Base-by-base conservation (phyloP, 2,888 invertebrate genomes). In the Autographa pulchrina region DNA sequence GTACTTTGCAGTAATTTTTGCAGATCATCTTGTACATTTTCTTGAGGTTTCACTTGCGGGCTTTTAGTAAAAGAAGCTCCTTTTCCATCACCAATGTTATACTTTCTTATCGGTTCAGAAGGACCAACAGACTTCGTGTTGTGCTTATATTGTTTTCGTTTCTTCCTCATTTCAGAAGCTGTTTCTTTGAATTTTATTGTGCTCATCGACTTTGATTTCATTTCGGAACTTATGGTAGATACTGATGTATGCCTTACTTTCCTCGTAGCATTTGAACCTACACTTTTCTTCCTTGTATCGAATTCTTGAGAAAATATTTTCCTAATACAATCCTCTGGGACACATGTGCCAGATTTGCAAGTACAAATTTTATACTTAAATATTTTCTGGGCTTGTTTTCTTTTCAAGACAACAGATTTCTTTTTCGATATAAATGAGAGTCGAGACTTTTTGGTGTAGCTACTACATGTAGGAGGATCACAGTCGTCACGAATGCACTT, bases 181-280 rank as follows among this genome's bases (percentile, higher is more conserved):
- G 43, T 78, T 25, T 56, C 14, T 61, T 65, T 77, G n/a, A 62
- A 18, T 65, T 43, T 67, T 31, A 73, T 78, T 38, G 63, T 72
- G 31, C 82, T 77, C 65, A 81, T 43, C 48, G 77, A 77, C 43
- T 81, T 77, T 25, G 77, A 77, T 59, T 77, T 81, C 1, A 58
- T 61, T 63, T 18, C 43, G 14, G 41, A 31, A 63, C 25, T 68
- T 9, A 43, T 61, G 31, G 74, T 64, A 9, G 74, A 63, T 64
- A 25, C 60, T 7, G 82, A 81, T 43, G 32, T 9, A 2, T 66
- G 35, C 16, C 20, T 65, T 0, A 14, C 32, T 41, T 63, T 65
- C 18, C 18, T 65, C 18, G 14, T 54, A 25, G 25, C 31, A n/a
- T 25, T 41, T 54, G 0, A 0, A 52, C 54, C 38, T 56, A 48